Evolutionary conservation across 2,113 vertebrate species (phyloP).

Genomic region (Bos indicus): DNA sequence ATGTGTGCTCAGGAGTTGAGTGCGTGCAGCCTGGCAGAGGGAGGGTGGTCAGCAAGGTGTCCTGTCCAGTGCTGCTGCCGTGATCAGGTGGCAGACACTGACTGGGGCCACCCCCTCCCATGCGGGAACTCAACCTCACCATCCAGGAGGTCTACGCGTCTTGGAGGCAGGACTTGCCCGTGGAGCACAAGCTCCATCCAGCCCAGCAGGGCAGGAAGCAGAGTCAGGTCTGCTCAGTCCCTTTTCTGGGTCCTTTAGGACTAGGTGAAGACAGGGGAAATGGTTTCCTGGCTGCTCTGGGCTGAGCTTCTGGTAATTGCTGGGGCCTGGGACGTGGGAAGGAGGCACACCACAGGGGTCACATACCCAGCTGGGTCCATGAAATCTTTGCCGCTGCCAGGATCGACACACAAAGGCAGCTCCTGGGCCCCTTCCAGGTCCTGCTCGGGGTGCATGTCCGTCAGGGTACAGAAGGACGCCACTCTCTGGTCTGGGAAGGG

Average conservation of each 20-base stretch:
- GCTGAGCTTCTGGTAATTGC: too few relatives aligned
- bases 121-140: background rate
- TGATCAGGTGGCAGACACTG: background rate
- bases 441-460: slow-evolving; percentile 88
- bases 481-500: slow-evolving; percentile 90
- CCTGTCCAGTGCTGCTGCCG: background rate
- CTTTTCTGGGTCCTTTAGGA: background rate
- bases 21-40: background rate
- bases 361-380: slow-evolving; percentile 83
- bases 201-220: background rate
- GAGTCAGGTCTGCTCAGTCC: background rate
- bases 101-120: accelerated
- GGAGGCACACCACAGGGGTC: background rate
- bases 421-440: slow-evolving; percentile 88
- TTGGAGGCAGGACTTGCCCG: background rate
- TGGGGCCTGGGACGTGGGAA: background rate
- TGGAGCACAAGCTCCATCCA: accelerated
- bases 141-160: background rate
- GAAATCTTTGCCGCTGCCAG: slow-evolving; percentile 86
- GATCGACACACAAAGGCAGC: slow-evolving; percentile 85
- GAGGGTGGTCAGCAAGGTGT: background rate
- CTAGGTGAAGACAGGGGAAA: too few relatives aligned
- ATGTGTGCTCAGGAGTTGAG: accelerated
- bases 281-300: accelerated
- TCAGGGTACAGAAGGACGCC: slow-evolving; percentile 94